phyloP scores from a whole-genome alignment of 2,888 invertebrate species.

The Fragum sueziense region DNA sequence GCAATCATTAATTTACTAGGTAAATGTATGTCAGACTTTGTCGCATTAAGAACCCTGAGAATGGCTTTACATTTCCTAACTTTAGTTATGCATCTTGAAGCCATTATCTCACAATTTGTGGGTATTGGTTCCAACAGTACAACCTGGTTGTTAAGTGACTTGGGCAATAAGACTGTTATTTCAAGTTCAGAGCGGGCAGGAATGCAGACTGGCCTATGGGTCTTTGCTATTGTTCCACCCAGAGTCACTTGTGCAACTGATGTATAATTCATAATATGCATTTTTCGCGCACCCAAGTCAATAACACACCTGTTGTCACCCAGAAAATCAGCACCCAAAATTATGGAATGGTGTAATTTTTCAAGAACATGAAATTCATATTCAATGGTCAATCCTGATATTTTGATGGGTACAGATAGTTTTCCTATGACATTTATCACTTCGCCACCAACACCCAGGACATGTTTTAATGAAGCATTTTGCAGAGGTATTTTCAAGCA shows the following conservation, averaged over 20 bases:
- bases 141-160: background rate
- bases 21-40: background rate
- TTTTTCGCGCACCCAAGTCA: background rate
- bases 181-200: background rate
- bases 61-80: background rate
- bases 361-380: conserved; percentile 22
- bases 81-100: background rate
- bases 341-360: conserved; percentile 12
- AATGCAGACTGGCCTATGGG: conserved; percentile 17
- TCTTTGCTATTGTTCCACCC: background rate
- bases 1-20: conserved; percentile 19
- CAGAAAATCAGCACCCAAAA: conserved; percentile 18
- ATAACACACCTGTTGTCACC: background rate
- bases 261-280: background rate
- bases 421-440: background rate
- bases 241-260: background rate
- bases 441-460: conserved; percentile 10
- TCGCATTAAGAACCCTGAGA: background rate
- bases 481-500: background rate
- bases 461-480: background rate
- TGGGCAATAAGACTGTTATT: background rate
- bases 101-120: background rate
- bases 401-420: background rate
- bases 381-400: background rate
- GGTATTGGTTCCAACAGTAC: background rate